Evolutionary conservation across 2,797 vertebrate species (phyloP), one percentile per base, ranked within the genome.

Genomic region (Sorex maritimensis): DNA sequence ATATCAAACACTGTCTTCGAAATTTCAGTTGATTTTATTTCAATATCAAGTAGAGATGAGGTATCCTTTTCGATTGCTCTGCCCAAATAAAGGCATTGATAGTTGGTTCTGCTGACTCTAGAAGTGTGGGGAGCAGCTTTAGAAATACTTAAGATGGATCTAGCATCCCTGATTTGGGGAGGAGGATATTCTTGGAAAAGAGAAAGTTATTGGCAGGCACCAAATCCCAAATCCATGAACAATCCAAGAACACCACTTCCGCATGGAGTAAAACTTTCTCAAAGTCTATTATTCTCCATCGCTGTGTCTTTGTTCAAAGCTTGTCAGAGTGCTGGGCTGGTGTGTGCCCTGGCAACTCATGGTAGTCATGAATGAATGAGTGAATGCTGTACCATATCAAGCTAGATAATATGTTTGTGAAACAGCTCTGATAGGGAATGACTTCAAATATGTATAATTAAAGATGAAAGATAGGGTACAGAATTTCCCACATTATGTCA

Each of bases 351-450:
- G 21, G n/a, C 21, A 0, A 9, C 0, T 10, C 41, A 2, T 5
- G 11, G 21, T 2, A 6, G 69, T 24, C n/a, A 71, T 24, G 1
- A 79, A 3, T 14, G 38, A 21, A 5, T 26, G 28, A 2, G 2
- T 3, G 3, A 13, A 0, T 2, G 8, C 3, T 23, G 44, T 0
- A 2, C n/a, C 0, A 0, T 5, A 8, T 26, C 14, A n/a, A 46
- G 2, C 44, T 15, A 7, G 24, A 26, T 49, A 21, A 44, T 12
- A 1, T 2, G 14, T 24, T 49, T 15, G 17, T 12, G 2, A 46
- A 6, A 15, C 9, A 5, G 4, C 5, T 46, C 4, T 61, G 28
- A 6, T 19, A 0, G 3, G 6, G 63, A 21, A 24, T 34, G 23
- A n/a, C 28, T 21, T 15, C 23, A 65, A 1, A 0, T 28, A 6